Base-by-base conservation (phyloP, 2,113 vertebrate genomes). In the Muntiacus muntjak region DNA sequence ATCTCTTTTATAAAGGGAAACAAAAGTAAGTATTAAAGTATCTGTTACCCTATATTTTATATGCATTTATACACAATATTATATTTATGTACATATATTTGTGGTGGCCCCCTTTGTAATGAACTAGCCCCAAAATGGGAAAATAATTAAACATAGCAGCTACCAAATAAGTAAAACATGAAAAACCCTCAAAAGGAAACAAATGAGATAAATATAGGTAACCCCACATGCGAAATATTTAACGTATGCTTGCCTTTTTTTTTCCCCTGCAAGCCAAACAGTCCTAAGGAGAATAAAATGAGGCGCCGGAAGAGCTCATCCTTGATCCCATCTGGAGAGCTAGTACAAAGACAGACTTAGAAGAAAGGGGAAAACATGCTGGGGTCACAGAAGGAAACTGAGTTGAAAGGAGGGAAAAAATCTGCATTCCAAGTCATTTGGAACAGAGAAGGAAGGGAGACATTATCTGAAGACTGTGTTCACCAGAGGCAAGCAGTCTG, bases 341-440 rank as follows among this genome's bases (percentile, higher is more conserved):
- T 87, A 98, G 55, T 98, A 98, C 98, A 99, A 99, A 98, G 98
- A 97, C 36, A 98, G 81, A 97, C 97, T 96, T 96, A 98, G 96
- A 98, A 98, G 98, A 98, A 98, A 93, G 95, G 93, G 79, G 58
- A 97, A 96, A 97, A 95, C 92, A 95, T 86, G 93, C 64, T 89
- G 86, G 97, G 97, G 95, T 98, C 99, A 98, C 97, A 98, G 98
- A 98, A 98, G 97, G 97, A 98, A 98, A 98, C 96, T 95, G 96
- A 98, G 98, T 97, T 98, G 98, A 98, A 99, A 98, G 98, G 98
- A 98, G 97, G 98, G 45, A 84, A 87, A 95, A 98, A 98, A 98
- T 98, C 97, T 98, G 98, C 98, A 98, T 98, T 98, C 97, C 74
- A 97, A 98, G 96, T 98, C 97, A 97, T 96, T 98, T 98, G 97